A percentile compares a stretch with the other conserved stretches of the same genome.
Evolutionary conservation across 2,888 invertebrate species (phyloP).

Genomic region (Elmis aenea): DNA sequence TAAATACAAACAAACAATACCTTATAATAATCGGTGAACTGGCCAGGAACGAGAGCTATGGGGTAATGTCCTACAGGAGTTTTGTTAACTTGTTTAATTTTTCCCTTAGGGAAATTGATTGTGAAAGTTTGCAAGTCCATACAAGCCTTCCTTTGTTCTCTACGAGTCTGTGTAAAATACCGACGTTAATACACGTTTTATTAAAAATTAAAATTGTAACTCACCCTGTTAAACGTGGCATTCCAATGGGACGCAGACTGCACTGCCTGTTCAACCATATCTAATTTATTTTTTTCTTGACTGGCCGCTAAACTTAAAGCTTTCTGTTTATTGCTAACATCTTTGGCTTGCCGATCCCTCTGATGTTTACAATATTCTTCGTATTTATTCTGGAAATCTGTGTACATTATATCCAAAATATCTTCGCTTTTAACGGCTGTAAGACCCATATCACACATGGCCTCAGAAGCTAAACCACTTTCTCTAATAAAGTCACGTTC

Average conservation of each 20-base stretch:
- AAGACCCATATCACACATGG: constrained; percentile 88
- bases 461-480: constrained; percentile 74
- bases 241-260: constrained; percentile 89
- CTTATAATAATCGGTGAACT: constrained; percentile 84
- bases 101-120: constrained; percentile 68
- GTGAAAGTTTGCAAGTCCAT: constrained; percentile 91
- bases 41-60: constrained; percentile 91
- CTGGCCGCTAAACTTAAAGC: constrained; percentile 55
- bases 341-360: constrained; percentile 63
- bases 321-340: constrained; percentile 63
- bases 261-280: constrained; percentile 76
- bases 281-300: constrained; percentile 53
- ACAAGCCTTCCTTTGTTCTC: constrained; percentile 73
- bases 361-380: constrained; percentile 80
- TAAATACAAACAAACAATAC: constrained; percentile 22
- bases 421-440: constrained; percentile 90
- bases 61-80: constrained; percentile 73
- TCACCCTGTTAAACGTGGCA: constrained; percentile 68
- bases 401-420: constrained; percentile 91
- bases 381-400: constrained; percentile 92
- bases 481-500: constrained; percentile 86
- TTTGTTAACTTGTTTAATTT: constrained; percentile 43
- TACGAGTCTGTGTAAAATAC: constrained; percentile 47
- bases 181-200: not conserved
- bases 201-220: not conserved